Evolutionary conservation across 2,888 invertebrate genomes (phyloP), one percentile per base, ranked within the genome.

Genomic region (Lingula anatina): DNA sequence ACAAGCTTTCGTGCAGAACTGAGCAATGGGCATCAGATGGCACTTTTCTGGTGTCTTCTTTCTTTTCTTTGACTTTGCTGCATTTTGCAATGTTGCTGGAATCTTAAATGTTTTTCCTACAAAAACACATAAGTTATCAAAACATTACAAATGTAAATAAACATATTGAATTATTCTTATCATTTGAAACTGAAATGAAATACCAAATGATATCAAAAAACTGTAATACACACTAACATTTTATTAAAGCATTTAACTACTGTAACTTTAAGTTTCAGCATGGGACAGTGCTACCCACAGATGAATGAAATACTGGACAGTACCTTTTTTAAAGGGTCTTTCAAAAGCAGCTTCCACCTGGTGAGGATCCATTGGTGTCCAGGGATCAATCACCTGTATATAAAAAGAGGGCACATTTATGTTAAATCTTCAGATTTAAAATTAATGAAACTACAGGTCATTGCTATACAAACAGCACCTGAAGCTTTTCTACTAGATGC

Each of bases 301-400:
- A n/a, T n/a, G n/a, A n/a, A n/a, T n/a, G n/a, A n/a, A n/a, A n/a
- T n/a, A n/a, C n/a, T n/a, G n/a, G n/a, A n/a, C n/a, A n/a, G 46
- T 48, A 64, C 64, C 57, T 57, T 59, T 59, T 42, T 51, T 57
- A 25, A 59, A 49, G 21, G 57, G 53, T 46, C 55, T 62, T 38
- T 62, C 63, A 7, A 39, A 36, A n/a, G 47, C 51, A 36, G 50
- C 52, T 18, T 54, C 56, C 24, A 50, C 37, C 15, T 59, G 60
- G 59, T 62, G 60, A 1, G 67, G 65, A 38, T 68, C 65, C 21
- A 60, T 28, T 5, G 49, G 35, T 18, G 54, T 47, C 67, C 65
- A 68, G 0, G 57, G 59, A 54, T 69, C 62, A 5, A 57, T 40
- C 18, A 39, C 41, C 65, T 65, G 36, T 18, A 44, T 25, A 23